Evolutionary conservation across 2,113 vertebrate genomes (phyloP).

Genomic region (Sakesphorus luctuosus): DNA sequence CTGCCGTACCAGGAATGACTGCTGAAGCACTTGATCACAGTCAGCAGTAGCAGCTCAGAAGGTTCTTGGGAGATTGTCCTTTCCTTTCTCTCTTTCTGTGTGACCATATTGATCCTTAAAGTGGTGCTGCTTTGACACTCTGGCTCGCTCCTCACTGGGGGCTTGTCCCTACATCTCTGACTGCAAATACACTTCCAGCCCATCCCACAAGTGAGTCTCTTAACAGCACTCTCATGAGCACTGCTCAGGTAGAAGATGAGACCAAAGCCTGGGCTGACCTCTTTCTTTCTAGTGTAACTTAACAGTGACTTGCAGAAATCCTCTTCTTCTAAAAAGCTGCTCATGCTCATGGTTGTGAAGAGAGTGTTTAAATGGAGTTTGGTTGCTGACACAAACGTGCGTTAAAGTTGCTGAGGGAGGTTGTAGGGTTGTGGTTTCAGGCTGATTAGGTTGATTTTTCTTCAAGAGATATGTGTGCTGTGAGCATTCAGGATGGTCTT

Average conservation of each 20-base stretch:
- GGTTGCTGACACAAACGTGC: accelerated
- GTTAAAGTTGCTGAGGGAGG: background rate
- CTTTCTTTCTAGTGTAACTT: background rate
- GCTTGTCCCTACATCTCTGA: accelerated
- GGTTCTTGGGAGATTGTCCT: background rate
- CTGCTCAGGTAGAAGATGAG: background rate
- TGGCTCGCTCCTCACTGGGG: accelerated
- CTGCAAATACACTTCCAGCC: background rate
- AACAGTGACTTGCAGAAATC: background rate
- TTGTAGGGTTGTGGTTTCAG: accelerated
- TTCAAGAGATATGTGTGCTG: background rate
- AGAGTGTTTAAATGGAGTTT: background rate
- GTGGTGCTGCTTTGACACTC: background rate
- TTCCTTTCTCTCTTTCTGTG: background rate
- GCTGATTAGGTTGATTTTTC: background rate
- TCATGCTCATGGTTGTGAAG: background rate
- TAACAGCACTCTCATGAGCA: accelerated
- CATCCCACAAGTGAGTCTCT: accelerated
- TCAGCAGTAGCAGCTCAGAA: background rate
- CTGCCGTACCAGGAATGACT: accelerated
- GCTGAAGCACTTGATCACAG: background rate
- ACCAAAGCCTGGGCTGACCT: background rate
- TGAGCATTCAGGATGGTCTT: background rate
- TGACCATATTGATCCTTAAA: background rate
- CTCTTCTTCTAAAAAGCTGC: background rate